Base-by-base conservation (phyloP, 2,797 vertebrate species). In the Crax fasciolata region DNA sequence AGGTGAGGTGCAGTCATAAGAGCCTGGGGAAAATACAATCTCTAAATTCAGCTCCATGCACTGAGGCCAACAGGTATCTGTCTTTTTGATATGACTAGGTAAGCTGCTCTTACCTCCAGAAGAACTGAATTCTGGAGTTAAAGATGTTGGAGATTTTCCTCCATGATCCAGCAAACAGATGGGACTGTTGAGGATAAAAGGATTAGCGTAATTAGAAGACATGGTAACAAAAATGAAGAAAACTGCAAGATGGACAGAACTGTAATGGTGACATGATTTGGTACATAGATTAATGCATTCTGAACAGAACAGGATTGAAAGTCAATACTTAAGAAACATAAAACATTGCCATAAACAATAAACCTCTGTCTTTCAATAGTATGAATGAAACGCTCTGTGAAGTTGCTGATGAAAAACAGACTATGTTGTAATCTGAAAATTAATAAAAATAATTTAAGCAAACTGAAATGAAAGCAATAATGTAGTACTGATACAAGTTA, bases 251-350 rank as follows among this genome's bases (percentile, higher is more conserved):
- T 59, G 57, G 61, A 91, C 80, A 94, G 90, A 94, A 93, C 54
- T 85, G 54, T 89, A 96, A 97, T 18, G 76, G 79, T 92, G 84
- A 91, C 79, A 81, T 84, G 93, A 95, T 94, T 95, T 71, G 87
- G 62, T 55, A 87, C 58, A 49, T 46, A 94, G 96, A 96, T 95
- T 93, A 89, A 96, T 83, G 70, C n/a, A 85, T 96, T 93, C 67
- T 86, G 93, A 96, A 96, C 75, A 62, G 43, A 51, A 83, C 82
- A 61, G n/a, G n/a, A 97, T 88, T 94, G 87, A 96, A 97, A 94
- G 84, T 83, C 94, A 95, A 89, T 95, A 94, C 80, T 96, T 97
- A 83, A 95, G 68, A 35, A 35, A 35, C 35, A 35, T 35, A 35
- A 35, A 35, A 35, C 35, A 35, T 35, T 35, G 35, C 35, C 35